Percentiles rank a stretch among this genome's conserved stretches.
Evolutionary conservation across 2,113 vertebrate genomes (phyloP).

Genomic region (Eleginops maclovinus): DNA sequence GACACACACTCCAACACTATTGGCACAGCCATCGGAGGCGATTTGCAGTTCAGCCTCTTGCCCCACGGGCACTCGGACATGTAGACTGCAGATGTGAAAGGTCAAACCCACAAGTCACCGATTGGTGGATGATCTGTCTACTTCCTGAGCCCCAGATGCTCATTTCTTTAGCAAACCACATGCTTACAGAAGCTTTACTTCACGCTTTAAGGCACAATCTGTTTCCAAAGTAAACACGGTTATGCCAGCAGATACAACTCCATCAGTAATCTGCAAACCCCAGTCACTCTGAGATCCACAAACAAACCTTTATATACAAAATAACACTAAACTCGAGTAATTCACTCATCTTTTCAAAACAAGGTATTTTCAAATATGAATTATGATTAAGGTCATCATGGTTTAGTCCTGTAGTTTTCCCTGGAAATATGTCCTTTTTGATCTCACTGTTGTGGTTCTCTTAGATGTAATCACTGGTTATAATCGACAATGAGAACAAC

Average conservation of each 20-base stretch:
- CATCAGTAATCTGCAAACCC: neutral
- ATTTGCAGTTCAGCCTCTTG: too few relatives aligned
- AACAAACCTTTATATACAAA: neutral
- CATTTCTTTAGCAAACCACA: neutral
- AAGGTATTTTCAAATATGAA: neutral
- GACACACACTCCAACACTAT: too few relatives aligned
- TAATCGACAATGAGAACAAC: conserved; percentile 9
- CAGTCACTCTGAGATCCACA: neutral
- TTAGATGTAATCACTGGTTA: conserved; percentile 13
- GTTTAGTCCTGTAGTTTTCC: neutral
- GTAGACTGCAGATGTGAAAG: too few relatives aligned
- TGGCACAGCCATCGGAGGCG: too few relatives aligned
- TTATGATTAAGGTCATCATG: neutral
- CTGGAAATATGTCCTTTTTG: neutral
- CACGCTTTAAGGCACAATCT: neutral
- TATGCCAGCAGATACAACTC: neutral
- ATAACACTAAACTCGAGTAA: neutral
- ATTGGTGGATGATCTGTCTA: too few relatives aligned
- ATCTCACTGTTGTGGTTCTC: neutral
- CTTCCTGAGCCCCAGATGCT: too few relatives aligned
- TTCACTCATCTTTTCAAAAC: conserved; percentile 1
- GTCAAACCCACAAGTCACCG: too few relatives aligned
- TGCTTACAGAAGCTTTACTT: conserved; percentile 18
- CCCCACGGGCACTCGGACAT: too few relatives aligned
- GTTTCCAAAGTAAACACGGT: conserved; percentile 15